Conservation (phyloP, 2,797 vertebrate genomes). For the Chrosomus eos region DNA sequence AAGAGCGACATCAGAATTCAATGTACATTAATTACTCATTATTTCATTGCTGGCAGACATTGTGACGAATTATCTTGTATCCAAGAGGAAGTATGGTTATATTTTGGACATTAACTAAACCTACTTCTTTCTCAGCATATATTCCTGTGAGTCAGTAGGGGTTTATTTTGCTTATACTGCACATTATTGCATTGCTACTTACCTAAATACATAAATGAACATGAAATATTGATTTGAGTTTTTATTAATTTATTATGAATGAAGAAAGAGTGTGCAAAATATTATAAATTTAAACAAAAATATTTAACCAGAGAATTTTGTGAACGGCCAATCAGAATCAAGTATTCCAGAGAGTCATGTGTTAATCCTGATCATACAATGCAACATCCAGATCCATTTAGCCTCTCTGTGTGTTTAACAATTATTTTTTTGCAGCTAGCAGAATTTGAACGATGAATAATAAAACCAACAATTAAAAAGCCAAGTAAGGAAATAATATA, state of each 20-base stretch:
- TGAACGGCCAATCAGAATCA: neutral
- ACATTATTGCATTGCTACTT: neutral
- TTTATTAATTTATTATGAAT: neutral
- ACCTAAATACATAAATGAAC: neutral
- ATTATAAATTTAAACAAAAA: neutral
- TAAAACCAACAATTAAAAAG: neutral
- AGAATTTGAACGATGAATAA: neutral
- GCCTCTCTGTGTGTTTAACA: neutral
- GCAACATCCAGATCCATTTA: neutral
- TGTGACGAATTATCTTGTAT: neutral
- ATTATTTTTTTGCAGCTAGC: neutral
- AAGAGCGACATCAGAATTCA: neutral
- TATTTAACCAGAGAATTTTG: neutral
- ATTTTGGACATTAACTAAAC: neutral
- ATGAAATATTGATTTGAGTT: neutral
- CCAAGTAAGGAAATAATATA: conserved; percentile 1
- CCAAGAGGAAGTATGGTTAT: neutral
- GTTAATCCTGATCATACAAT: neutral
- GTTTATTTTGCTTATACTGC: neutral
- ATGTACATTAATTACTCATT: conserved; percentile 13
- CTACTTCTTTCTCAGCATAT: too few relatives aligned
- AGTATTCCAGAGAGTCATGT: neutral
- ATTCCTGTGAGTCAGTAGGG: neutral
- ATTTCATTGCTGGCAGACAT: conserved; percentile 3
- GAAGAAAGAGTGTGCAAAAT: neutral